These are phyloP conservation scores for Colaptes auratus DNA, from an alignment of 2,113 vertebrate species.

Conservation along the genomic window DNA sequence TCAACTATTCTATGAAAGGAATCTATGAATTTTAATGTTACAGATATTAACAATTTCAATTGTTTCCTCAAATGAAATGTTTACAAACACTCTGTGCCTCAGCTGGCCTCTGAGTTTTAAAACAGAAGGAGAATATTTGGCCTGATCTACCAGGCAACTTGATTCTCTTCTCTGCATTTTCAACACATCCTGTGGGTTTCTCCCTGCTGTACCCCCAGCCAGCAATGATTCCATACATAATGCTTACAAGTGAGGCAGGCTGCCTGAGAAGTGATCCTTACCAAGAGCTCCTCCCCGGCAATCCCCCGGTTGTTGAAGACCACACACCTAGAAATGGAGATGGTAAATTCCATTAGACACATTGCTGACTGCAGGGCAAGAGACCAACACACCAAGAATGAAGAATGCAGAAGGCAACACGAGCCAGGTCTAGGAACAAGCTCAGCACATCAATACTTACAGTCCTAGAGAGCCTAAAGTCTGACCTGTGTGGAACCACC, in stretches of 20 bases:
- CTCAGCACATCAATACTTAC: neutral
- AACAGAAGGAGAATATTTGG: neutral
- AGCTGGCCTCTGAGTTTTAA: neutral
- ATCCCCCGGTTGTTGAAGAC: constrained; percentile 89
- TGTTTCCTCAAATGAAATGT: neutral
- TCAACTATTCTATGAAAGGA: too few relatives aligned
- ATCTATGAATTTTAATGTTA: neutral
- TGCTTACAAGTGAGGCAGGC: neutral
- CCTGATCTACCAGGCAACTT: neutral
- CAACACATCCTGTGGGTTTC: neutral
- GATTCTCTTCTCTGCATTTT: neutral
- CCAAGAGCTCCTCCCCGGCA: constrained; percentile 92
- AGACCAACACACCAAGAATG: neutral
- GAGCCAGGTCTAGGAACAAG: neutral
- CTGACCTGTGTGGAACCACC: neutral
- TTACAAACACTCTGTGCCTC: neutral
- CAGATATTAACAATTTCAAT: neutral
- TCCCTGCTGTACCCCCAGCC: neutral
- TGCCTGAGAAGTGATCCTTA: constrained; percentile 78
- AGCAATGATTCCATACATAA: neutral
- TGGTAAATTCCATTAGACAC: neutral
- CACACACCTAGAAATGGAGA: constrained; percentile 88
- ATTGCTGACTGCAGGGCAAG: neutral
- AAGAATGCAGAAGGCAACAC: neutral
- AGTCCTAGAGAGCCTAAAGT: neutral